Evolutionary conservation across 1,140 invertebrate species (phyloP), one percentile per base, ranked within the genome.

Genomic region (Mizuhopecten yessoensis): DNA sequence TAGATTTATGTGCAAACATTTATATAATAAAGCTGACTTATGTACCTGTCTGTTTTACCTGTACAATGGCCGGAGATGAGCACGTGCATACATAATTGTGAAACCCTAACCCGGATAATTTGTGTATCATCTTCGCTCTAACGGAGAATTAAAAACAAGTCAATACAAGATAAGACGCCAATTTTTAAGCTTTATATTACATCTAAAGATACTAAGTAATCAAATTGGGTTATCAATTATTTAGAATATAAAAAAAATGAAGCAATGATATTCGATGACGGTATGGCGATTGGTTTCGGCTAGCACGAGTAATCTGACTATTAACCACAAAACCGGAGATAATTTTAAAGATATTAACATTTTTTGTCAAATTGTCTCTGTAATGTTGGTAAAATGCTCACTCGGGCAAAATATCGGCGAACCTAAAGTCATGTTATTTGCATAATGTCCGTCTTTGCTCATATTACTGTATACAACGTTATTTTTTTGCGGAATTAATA

Each of bases 1-100:
- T 75, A 29, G 57, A 75, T 75, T 75, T n/a, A 75, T 75, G 57
- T 75, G 57, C 57, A 75, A 17, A 17, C 57, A 75, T 75, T 75
- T 29, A 75, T 75, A 29, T n/a, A 75, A 75, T 75, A 75, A 75
- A 9, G 0, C 57, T 75, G n/a, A 75, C 3, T 0, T n/a, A 75
- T 29, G n/a, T 75, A 75, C 23, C 42, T 75, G 57, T 75, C 57
- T 75, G 15, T 75, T 75, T 75, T n/a, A 29, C n/a, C 57, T 29
- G n/a, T 75, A 75, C 57, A 75, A 29, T 75, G n/a, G 23, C 11
- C 11, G 1, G 2, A 75, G 57, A 75, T 17, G 57, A 75, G 57
- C 57, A 75, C 57, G n/a, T 75, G 17, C 57, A 75, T 75, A 29
- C 23, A 75, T 29, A 75, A 29, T 29, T 45, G 17, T 45, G 42